A percentile compares a stretch with the other conserved stretches of the same genome.
These are phyloP conservation scores for Yoshiicerus persimilis DNA, from an alignment of 1,140 invertebrate genomes.

Conservation along the genomic window DNA sequence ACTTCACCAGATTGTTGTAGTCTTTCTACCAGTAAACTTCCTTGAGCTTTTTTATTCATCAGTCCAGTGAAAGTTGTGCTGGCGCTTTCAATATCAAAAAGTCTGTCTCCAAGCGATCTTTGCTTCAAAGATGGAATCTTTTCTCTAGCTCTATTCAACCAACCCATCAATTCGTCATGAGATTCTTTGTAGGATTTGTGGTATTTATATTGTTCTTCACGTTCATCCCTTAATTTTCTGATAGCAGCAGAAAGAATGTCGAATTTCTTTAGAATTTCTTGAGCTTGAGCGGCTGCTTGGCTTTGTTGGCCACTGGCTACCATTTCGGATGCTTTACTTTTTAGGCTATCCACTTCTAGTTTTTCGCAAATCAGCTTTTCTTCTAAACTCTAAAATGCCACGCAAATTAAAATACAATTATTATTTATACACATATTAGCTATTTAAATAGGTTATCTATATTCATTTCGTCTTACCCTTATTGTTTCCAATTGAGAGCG, in stretches of 20 bases:
- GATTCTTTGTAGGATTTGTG: slow-evolving; percentile 85
- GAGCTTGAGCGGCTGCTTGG: slow-evolving; percentile 76
- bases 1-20: slow-evolving; percentile 82
- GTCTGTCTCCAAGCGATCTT: slow-evolving; percentile 77
- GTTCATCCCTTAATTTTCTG: slow-evolving; percentile 71
- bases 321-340: slow-evolving; percentile 84
- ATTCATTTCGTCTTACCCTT: no score
- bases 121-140: slow-evolving; percentile 85
- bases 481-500: slow-evolving; percentile 79
- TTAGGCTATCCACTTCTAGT: slow-evolving; percentile 86
- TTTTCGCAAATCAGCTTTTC: slow-evolving; percentile 88
- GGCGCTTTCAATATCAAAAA: slow-evolving; percentile 78
- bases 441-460: background rate
- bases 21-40: slow-evolving; percentile 81
- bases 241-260: slow-evolving; percentile 70
- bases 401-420: slow-evolving; percentile 11
- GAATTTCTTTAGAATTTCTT: slow-evolving; percentile 78
- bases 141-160: slow-evolving; percentile 81
- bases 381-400: slow-evolving; percentile 68
- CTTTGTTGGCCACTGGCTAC: slow-evolving; percentile 79
- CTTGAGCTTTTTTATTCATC: slow-evolving; percentile 86
- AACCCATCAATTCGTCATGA: slow-evolving; percentile 80
- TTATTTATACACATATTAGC: background rate
- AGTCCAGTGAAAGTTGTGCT: slow-evolving; percentile 80
- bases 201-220: slow-evolving; percentile 83